Conservation (phyloP, 2,888 invertebrate species). For the Hemithea aestivaria region DNA sequence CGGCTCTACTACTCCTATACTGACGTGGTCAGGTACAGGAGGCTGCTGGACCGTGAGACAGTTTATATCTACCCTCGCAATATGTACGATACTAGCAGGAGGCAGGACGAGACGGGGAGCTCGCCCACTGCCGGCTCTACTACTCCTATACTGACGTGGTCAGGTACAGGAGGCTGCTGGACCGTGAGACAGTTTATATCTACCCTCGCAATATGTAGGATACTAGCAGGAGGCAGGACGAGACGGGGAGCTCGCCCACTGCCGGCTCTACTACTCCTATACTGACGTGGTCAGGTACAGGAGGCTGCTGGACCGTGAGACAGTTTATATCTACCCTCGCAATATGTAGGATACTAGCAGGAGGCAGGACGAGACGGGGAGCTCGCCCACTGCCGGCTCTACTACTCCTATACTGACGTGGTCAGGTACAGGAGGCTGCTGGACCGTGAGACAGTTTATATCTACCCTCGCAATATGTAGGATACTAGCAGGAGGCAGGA, state of each 20-base stretch:
- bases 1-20: conserved; percentile 92
- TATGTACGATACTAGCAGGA: conserved; percentile 99
- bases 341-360: conserved; percentile 98
- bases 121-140: conserved; percentile 91
- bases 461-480: no score
- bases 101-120: conserved; percentile 94
- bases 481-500: conserved; percentile 98
- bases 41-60: conserved; percentile 84
- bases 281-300: conserved; percentile 86
- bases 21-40: conserved; percentile 86
- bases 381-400: conserved; percentile 90
- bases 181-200: conserved; percentile 85
- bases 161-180: conserved; percentile 84
- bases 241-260: conserved; percentile 91
- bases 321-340: no score
- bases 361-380: conserved; percentile 98
- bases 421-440: conserved; percentile 84
- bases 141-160: conserved; percentile 91
- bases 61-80: no score
- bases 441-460: conserved; percentile 84
- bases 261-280: conserved; percentile 94
- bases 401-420: conserved; percentile 92
- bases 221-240: conserved; percentile 99
- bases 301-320: conserved; percentile 84
- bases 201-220: no score